A percentile compares a stretch with the other conserved stretches of the same genome.
Evolutionary conservation across 1,140 invertebrate species (phyloP).

Genomic region (Drosophila novamexicana): DNA sequence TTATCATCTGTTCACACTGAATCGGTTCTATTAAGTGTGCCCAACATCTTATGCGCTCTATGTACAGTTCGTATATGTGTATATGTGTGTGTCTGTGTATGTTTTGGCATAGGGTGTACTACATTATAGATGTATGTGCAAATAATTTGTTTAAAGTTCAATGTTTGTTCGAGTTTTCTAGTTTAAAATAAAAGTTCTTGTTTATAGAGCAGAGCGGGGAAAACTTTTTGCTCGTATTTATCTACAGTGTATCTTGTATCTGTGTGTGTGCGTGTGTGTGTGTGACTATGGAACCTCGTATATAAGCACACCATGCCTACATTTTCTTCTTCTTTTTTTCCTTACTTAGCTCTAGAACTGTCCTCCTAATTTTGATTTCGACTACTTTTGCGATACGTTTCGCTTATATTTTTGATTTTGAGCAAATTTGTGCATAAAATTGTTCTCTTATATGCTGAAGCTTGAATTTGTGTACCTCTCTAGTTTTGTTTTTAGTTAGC

Average conservation of each 20-base stretch:
- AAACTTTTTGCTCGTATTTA: conserved; percentile 14
- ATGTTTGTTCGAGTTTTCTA: not conserved
- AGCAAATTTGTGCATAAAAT: conserved; percentile 63
- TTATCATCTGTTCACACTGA: conserved; percentile 5
- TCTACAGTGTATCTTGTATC: conserved; percentile 20
- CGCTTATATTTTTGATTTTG: conserved; percentile 59
- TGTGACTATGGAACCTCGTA: conserved; percentile 20
- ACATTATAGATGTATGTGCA: conserved; percentile 7
- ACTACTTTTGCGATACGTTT: conserved; percentile 7
- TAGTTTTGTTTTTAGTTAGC: conserved; percentile 38
- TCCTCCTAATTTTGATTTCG: conserved; percentile 14
- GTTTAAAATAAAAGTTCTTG: not conserved
- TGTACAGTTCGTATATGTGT: conserved; percentile 35
- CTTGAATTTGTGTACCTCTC: conserved; percentile 53
- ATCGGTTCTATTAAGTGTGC: conserved; percentile 27
- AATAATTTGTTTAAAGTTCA: not conserved
- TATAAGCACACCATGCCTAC: conserved; percentile 4
- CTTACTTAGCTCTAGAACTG: conserved; percentile 8
- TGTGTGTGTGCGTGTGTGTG: not conserved
- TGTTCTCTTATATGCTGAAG: conserved; percentile 66
- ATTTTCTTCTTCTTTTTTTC: not conserved
- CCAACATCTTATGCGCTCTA: conserved; percentile 19
- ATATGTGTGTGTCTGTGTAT: conserved; percentile 3
- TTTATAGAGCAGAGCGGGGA: conserved; percentile 23
- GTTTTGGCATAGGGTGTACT: conserved; percentile 33